Percentiles rank a stretch among this genome's conserved stretches.
phyloP scores from a whole-genome alignment of 2,113 vertebrate genomes.

The Rhombomys opimus region DNA sequence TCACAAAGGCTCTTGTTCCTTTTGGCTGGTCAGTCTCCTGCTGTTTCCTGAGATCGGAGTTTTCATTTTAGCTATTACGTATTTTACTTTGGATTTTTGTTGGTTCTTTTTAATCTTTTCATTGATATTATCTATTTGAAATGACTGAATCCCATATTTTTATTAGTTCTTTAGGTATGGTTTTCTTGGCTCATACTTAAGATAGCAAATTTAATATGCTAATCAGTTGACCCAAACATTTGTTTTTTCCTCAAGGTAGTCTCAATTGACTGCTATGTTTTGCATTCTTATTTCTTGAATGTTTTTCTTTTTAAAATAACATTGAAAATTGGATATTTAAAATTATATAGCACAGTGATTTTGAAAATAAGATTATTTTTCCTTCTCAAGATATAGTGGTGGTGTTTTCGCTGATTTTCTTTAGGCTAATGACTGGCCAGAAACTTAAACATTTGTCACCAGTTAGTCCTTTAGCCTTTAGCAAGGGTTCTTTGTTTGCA shows the following conservation, averaged over 20 bases:
- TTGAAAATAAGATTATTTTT: neutral
- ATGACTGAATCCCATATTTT: neutral
- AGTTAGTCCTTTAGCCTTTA: neutral
- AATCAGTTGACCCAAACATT: neutral
- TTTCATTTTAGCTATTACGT: neutral
- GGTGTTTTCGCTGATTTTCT: neutral
- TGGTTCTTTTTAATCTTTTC: neutral
- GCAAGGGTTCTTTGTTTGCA: neutral
- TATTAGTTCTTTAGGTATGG: neutral
- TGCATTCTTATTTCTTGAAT: neutral
- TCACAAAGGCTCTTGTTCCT: neutral
- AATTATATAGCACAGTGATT: neutral
- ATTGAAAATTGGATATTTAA: neutral
- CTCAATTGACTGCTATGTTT: neutral
- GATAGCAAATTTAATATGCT: neutral
- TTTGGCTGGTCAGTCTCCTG: neutral
- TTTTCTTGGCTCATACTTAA: slow-evolving; percentile 3
- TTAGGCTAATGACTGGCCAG: neutral
- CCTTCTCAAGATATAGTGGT: neutral
- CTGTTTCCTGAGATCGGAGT: neutral
- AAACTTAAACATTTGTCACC: neutral
- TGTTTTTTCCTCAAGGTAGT: neutral
- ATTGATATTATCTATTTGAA: neutral
- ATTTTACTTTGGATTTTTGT: neutral
- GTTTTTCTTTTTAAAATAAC: neutral